Base-by-base conservation (phyloP, 2,113 vertebrate species). In the Psittacara wagleri region DNA sequence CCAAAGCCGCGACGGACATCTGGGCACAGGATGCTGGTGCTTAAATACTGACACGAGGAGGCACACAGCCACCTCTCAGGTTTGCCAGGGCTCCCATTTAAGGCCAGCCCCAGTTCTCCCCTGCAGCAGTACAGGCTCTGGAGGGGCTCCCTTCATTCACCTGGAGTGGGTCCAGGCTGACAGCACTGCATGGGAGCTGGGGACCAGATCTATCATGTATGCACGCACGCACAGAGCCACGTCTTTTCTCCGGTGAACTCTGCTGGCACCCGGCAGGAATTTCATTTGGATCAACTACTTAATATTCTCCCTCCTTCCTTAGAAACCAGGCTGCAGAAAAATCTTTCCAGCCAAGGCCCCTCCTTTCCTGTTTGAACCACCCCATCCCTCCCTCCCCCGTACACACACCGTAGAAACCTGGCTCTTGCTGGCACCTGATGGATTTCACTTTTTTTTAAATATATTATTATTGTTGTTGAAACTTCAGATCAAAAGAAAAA, bases 281-380 rank as follows among this genome's bases (percentile, higher is more conserved):
- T 96, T 97, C 73, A 61, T 94, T 97, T 96, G 86, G 85, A 97
- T 96, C 96, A 82, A 66, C 96, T 92, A 85, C 92, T 97, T 94
- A 94, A 95, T 97, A 96, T 96, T 94, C 95, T 94, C 52, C 8
- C 91, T 95, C 91, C 70, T 91, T 88, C 95, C 78, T 91, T 77
- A 89, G 81, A 94, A 96, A 95, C 86, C 57, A 95, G 92, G 83
- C 86, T 92, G 92, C 83, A 0, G 80, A 95, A 94, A 95, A 96
- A 90, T 92, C 80, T 85, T 92, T 94, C 95, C 86, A 91, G 90
- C 81, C 89, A 92, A 94, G 79, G 91, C 91, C 73, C 85, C 95
- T 95, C 86, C 87, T 94, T 94, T 95, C 70, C 92, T 96, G 95
- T 94, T 93, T 94, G 90, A 94, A 89, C 87, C 79, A 82, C 93